Percentiles rank a stretch among this genome's conserved stretches.
These are phyloP conservation scores for Morone saxatilis DNA, from an alignment of 2,113 vertebrate genomes.

Conservation along the genomic window DNA sequence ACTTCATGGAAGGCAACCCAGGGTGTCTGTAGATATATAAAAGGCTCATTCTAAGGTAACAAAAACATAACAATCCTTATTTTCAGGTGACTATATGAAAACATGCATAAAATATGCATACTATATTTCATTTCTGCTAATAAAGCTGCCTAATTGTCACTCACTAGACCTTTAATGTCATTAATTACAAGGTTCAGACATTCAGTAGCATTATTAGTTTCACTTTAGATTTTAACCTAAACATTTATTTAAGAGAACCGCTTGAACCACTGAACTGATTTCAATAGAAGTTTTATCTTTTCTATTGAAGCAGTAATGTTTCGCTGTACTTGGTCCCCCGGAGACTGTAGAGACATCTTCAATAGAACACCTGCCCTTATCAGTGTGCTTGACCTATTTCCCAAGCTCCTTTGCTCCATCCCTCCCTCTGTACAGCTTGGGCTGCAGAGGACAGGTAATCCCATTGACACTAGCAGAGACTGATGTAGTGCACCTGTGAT, in stretches of 20 bases:
- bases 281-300: conserved; percentile 32
- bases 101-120: no score
- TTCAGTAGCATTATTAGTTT: background rate
- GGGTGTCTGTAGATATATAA: no score
- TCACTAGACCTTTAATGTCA: background rate
- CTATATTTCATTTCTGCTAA: no score
- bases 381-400: conserved; percentile 80
- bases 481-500: conserved; percentile 73
- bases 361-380: conserved; percentile 79
- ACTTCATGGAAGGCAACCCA: no score
- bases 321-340: conserved; percentile 43
- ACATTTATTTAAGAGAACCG: background rate
- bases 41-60: no score
- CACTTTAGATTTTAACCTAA: conserved; percentile 7
- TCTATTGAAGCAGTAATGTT: conserved; percentile 58
- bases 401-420: conserved; percentile 70
- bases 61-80: no score
- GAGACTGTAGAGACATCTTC: conserved; percentile 80
- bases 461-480: conserved; percentile 70
- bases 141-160: no score
- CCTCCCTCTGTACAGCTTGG: conserved; percentile 74
- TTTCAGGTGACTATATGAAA: no score
- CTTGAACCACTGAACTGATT: conserved; percentile 29
- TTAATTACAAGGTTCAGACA: conserved; percentile 8
- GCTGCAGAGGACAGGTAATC: conserved; percentile 76